Evolutionary conservation across 2,888 invertebrate species (phyloP).

Genomic region (Strigamia crassipes): DNA sequence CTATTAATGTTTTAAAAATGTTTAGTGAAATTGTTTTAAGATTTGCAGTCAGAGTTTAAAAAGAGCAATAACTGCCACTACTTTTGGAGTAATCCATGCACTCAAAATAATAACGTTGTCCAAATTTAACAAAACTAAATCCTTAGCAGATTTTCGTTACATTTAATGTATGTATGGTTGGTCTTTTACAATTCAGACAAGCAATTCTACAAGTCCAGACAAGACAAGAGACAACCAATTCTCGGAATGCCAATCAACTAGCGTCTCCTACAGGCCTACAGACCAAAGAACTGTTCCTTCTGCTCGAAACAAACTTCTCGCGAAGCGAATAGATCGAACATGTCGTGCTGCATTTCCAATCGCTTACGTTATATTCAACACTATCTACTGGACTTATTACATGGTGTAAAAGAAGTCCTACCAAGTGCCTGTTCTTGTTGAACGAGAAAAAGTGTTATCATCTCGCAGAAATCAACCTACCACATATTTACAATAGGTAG

Average conservation of each 20-base stretch:
- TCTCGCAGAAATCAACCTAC: background rate
- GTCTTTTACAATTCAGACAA: background rate
- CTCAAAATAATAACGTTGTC: no score
- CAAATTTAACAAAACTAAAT: no score
- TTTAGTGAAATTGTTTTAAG: no score
- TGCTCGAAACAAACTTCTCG: conserved; percentile 36
- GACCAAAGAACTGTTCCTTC: background rate
- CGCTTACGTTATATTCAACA: conserved; percentile 52
- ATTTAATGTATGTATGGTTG: background rate
- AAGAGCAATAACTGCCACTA: no score
- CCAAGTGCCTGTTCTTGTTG: conserved; percentile 14
- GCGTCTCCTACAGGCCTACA: background rate
- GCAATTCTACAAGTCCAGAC: background rate
- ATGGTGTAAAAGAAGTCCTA: conserved; percentile 2
- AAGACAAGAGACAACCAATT: background rate
- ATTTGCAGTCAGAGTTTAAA: no score
- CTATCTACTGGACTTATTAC: conserved; percentile 52
- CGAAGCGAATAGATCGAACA: conserved; percentile 48
- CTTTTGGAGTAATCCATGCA: no score
- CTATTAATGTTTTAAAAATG: no score
- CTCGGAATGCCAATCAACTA: background rate
- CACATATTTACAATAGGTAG: background rate
- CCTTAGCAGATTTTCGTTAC: background rate
- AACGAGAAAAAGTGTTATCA: background rate
- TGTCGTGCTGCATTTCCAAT: conserved; percentile 52